Evolutionary conservation across 2,888 invertebrate species (phyloP).

Genomic region (Caenorhabditis panamensis): DNA sequence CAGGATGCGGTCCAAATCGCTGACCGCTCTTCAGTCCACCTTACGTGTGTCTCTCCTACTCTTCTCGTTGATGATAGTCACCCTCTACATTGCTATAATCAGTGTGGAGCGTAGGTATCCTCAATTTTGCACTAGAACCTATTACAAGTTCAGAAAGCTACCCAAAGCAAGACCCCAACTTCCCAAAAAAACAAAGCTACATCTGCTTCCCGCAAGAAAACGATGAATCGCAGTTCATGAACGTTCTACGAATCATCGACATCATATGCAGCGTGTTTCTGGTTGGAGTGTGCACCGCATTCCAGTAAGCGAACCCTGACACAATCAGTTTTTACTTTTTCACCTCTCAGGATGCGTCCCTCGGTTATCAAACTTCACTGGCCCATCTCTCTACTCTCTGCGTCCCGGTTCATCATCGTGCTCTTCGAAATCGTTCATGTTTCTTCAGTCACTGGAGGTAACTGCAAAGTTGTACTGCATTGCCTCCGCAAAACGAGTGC

Average conservation of each 20-base stretch:
- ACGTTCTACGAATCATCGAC: conserved; percentile 7
- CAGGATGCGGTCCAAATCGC: background rate
- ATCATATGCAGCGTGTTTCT: background rate
- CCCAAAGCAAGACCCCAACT: conserved; percentile 6
- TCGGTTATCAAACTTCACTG: conserved; percentile 16
- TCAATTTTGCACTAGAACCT: background rate
- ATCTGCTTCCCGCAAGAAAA: conserved; percentile 27
- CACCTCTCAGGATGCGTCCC: background rate
- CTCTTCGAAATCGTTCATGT: conserved; percentile 11
- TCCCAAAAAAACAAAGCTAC: background rate
- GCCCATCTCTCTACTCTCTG: background rate
- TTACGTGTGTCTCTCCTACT: conserved; percentile 1
- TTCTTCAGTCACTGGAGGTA: conserved; percentile 32
- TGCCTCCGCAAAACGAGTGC: too few species aligned
- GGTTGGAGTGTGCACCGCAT: background rate
- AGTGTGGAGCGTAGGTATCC: conserved; percentile 6
- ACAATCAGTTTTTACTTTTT: background rate
- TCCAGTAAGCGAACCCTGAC: conserved; percentile 1
- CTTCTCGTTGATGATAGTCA: background rate
- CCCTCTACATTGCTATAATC: conserved; percentile 1
- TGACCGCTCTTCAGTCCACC: conserved; percentile 7
- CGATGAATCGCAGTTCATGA: conserved; percentile 4
- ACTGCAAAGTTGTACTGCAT: background rate
- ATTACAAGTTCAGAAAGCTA: conserved; percentile 2
- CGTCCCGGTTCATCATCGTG: conserved; percentile 7